Evolutionary conservation across 1,140 invertebrate species (phyloP), one percentile per base, ranked within the genome.

Genomic region (Tyrophagus putrescentiae): DNA sequence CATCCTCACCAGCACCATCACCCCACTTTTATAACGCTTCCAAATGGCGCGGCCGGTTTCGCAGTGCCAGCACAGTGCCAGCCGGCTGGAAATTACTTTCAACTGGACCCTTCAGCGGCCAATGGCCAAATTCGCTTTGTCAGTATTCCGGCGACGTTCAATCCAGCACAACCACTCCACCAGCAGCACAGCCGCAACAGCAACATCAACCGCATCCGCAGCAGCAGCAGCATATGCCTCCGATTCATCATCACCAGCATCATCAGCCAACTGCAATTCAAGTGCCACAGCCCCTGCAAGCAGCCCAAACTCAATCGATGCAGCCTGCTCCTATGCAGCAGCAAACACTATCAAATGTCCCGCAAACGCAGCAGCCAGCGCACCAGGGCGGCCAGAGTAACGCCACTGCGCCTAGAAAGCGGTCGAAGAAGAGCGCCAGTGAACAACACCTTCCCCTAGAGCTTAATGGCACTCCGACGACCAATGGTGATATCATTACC

Each of bases 221-320:
- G 25, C 41, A 42, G 41, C 18, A 42, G 18, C 25, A 42, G 41
- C 41, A 5, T 21, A 42, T 42, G 25, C 2, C 41, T 23, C 25
- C 1, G 41, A 23, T 5, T 39, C 48, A n/a, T 53, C 60, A 41
- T 61, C 48, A 42, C 48, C 60, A 25, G 57, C 53, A 31, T 61
- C 48, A 25, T 34, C 4, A 11, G 21, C 23, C 53, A n/a, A n/a
- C n/a, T n/a, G n/a, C n/a, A n/a, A n/a, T n/a, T n/a, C n/a, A n/a
- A n/a, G n/a, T n/a, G n/a, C n/a, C n/a, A n/a, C n/a, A n/a, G n/a
- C n/a, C n/a, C n/a, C n/a, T n/a, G n/a, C n/a, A n/a, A n/a, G n/a
- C n/a, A n/a, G n/a, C n/a, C n/a, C n/a, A n/a, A n/a, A n/a, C n/a
- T n/a, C n/a, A n/a, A n/a, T n/a, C n/a, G n/a, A n/a, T n/a, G n/a